Evolutionary conservation across 2,888 invertebrate genomes (phyloP), one percentile per base, ranked within the genome.

Genomic region (Spisula solida): DNA sequence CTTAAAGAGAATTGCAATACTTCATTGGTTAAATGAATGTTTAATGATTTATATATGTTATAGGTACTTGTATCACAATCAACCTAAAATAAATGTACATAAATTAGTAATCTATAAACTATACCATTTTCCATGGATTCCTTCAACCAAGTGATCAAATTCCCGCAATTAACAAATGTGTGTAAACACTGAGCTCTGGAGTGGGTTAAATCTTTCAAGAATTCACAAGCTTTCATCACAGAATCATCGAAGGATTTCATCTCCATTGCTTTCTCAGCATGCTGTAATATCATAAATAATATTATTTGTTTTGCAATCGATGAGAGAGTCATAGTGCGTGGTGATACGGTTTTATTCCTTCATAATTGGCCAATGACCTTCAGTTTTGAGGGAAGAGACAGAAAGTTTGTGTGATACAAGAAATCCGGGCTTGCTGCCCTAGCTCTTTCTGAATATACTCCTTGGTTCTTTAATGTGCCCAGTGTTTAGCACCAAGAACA

Each of bases 131-230:
- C 82, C 93, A 94, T 92, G 6, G 91, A 93, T 51, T 93, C 90
- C 66, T 85, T 90, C 55, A 95, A 90, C 95, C 95, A 95, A 0
- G 88, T 75, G 18, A 94, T 90, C n/a, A 95, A 90, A 18, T 90
- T 86, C 47, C 82, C 91, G 83, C 94, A 92, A 12, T 91, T 79
- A 12, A 91, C 82, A 83, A 95, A 93, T 0, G 86, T 90, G 1
- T 90, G 41, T 55, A 95, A 84, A 86, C 95, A 94, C 2, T 89
- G 20, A 12, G 91, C 83, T 55, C 91, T 86, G 5, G 86, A 60
- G 20, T 85, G 75, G 0, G 88, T 90, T 10, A 95, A 79, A 56
- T 90, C 90, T 60, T 91, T 87, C 81, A 95, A 66, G 20, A 93
- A 47, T 20, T 79, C 31, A 55, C 91, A 85, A 8, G 90, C 91